phyloP scores from a whole-genome alignment of 2,888 invertebrate species.

The Lasioglossum villosulum region DNA sequence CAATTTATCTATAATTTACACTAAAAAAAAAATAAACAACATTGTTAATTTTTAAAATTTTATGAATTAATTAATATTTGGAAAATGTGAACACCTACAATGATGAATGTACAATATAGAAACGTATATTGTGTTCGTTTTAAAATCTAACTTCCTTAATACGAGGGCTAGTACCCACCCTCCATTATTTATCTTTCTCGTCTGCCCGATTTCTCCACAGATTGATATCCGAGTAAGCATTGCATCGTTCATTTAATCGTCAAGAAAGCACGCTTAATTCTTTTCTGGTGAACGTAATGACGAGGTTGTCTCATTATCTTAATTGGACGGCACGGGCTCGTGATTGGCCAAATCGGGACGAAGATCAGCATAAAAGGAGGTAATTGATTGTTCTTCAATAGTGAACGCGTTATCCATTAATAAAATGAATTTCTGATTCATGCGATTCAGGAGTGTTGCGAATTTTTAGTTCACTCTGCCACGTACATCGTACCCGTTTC shows the following conservation, averaged over 20 bases:
- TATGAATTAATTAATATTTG: no score
- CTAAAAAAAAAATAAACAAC: no score
- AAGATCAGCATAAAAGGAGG: constrained; percentile 21
- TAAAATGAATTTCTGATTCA: constrained; percentile 13
- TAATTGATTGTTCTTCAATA: constrained; percentile 36
- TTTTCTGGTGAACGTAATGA: constrained; percentile 49
- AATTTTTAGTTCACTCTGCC: constrained; percentile 1
- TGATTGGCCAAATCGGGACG: constrained; percentile 42
- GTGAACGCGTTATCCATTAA: constrained; percentile 18
- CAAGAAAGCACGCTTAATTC: constrained; percentile 45
- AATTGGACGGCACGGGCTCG: constrained; percentile 35
- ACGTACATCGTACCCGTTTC: background rate
- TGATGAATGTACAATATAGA: background rate
- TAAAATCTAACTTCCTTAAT: background rate
- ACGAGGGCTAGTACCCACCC: background rate
- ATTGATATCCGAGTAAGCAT: constrained; percentile 28
- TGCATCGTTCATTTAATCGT: constrained; percentile 31
- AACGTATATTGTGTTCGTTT: background rate
- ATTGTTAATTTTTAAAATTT: no score
- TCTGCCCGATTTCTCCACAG: constrained; percentile 26
- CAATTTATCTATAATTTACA: no score
- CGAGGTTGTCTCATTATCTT: constrained; percentile 33
- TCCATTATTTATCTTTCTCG: constrained; percentile 14
- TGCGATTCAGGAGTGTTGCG: background rate
- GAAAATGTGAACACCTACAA: no score